Conservation (phyloP, 2,797 vertebrate species). For the Melanogrammus aeglefinus region DNA sequence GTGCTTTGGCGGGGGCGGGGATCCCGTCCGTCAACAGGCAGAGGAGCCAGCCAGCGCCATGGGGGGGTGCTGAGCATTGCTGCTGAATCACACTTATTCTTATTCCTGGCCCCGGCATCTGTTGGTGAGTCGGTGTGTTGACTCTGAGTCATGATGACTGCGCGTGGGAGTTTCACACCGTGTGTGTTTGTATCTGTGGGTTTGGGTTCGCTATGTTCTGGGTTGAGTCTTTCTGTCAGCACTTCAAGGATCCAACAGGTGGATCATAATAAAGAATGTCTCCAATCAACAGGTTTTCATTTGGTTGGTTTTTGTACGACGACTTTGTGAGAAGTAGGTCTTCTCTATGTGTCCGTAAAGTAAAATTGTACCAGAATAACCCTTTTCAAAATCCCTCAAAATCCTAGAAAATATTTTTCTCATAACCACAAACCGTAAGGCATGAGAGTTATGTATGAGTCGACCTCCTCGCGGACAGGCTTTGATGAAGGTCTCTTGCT, state of each 20-base stretch:
- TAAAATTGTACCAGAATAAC: background rate
- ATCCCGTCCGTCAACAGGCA: conserved; percentile 31
- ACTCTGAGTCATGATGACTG: background rate
- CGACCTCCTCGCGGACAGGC: background rate
- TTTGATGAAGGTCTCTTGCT: background rate
- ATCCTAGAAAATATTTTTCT: background rate
- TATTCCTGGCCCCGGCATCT: background rate
- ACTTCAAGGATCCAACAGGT: background rate
- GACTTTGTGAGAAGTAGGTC: background rate
- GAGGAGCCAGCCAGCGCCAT: background rate
- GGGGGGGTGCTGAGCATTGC: background rate
- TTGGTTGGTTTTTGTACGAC: background rate
- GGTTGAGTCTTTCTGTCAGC: background rate
- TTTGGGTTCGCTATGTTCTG: background rate
- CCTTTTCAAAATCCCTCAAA: no score
- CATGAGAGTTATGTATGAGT: no score
- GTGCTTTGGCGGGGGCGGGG: background rate
- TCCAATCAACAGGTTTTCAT: background rate
- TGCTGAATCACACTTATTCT: background rate
- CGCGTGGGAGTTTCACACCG: background rate
- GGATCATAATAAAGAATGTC: background rate
- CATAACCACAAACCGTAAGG: background rate
- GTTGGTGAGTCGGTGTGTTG: background rate
- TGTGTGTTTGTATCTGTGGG: background rate
- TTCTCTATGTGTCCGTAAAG: background rate